phyloP scores from a whole-genome alignment of 2,888 invertebrate genomes.

The Vandiemenella viatica region DNA sequence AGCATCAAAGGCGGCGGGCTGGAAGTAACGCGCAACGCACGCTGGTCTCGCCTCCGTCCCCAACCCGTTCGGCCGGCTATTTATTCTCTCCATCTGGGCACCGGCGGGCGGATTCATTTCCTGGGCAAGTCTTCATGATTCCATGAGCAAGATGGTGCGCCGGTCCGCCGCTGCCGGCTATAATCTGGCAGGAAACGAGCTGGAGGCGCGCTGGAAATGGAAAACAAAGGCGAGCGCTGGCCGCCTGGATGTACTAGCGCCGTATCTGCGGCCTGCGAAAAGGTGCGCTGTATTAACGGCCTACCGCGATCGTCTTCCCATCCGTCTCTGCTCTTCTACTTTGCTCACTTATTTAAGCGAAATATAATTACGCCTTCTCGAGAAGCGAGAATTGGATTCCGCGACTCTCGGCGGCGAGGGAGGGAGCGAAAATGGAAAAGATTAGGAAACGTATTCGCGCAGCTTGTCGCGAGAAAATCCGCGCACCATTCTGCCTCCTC shows the following conservation, averaged over 20 bases:
- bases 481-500: too few relatives aligned
- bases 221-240: constrained; percentile 25
- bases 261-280: background rate
- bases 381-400: background rate
- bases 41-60: background rate
- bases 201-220: constrained; percentile 27
- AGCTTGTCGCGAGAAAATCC: too few relatives aligned
- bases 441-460: background rate
- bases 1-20: background rate
- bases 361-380: background rate
- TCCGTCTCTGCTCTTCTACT: background rate
- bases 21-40: constrained; percentile 1
- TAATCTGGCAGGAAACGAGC: constrained; percentile 24
- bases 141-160: constrained; percentile 4
- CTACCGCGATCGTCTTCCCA: background rate
- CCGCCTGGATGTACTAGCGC: constrained; percentile 17
- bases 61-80: background rate
- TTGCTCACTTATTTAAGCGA: background rate
- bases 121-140: constrained; percentile 2
- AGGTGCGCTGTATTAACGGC: background rate
- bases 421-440: background rate
- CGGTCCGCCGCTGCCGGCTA: too few relatives aligned
- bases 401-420: too few relatives aligned
- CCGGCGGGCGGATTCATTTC: constrained; percentile 1
- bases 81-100: constrained; percentile 1